A percentile compares a stretch with the other conserved stretches of the same genome.
phyloP scores from a whole-genome alignment of 2,888 invertebrate genomes.

The Spodoptera picta region DNA sequence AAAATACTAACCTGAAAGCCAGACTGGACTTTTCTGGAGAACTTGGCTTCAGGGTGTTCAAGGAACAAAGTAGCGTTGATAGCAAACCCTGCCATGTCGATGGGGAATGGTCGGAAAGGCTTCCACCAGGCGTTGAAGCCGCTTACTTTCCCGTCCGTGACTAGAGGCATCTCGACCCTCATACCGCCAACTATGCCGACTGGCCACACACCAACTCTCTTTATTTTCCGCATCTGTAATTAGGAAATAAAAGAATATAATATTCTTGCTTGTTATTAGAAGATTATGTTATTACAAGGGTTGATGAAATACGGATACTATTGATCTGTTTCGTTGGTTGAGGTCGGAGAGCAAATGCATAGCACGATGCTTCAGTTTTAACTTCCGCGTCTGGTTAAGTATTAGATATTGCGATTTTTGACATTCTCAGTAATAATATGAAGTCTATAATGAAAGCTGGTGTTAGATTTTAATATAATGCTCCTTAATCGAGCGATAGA shows the following conservation, averaged over 20 bases:
- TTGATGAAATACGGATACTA: too few species aligned
- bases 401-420: too few species aligned
- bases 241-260: not conserved
- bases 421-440: too few species aligned
- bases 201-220: constrained; percentile 97
- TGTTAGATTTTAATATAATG: too few species aligned
- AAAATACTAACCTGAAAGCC: constrained; percentile 91
- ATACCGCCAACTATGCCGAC: constrained; percentile 98
- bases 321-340: too few species aligned
- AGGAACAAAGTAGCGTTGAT: constrained; percentile 93
- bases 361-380: too few species aligned
- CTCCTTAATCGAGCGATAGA: too few species aligned
- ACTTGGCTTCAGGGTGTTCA: constrained; percentile 91
- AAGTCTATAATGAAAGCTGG: too few species aligned
- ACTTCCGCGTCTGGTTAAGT: too few species aligned
- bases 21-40: constrained; percentile 95
- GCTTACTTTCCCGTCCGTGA: constrained; percentile 88
- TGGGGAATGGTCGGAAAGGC: constrained; percentile 96
- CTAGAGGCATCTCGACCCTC: constrained; percentile 96
- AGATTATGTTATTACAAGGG: too few species aligned
- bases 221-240: constrained; percentile 93
- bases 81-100: constrained; percentile 99
- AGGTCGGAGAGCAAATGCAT: too few species aligned
- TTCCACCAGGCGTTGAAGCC: constrained; percentile 94
- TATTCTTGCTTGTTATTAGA: too few species aligned